A percentile compares a stretch with the other conserved stretches of the same genome.
These are phyloP conservation scores for Oostethus manadensis DNA, from an alignment of 2,113 vertebrate genomes.

Conservation along the genomic window DNA sequence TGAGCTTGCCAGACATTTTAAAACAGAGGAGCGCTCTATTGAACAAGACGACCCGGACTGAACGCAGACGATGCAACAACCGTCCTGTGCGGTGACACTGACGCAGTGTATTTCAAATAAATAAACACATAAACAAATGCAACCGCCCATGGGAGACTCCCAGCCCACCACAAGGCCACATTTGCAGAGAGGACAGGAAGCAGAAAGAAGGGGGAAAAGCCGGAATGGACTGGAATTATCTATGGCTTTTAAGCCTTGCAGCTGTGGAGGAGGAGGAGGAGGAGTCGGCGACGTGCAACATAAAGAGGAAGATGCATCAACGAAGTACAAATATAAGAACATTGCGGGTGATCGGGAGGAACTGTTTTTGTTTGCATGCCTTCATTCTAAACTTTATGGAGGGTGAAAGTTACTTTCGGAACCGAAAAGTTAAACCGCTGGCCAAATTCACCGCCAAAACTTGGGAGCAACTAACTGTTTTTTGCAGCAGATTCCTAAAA, in stretches of 20 bases:
- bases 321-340: too few relatives aligned
- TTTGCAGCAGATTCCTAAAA: too few relatives aligned
- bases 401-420: background rate
- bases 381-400: background rate
- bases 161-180: conserved; percentile 20
- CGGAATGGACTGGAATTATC: conserved; percentile 26
- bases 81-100: conserved; percentile 39
- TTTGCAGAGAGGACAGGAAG: conserved; percentile 19
- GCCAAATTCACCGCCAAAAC: too few relatives aligned
- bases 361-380: background rate
- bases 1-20: background rate
- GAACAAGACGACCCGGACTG: background rate
- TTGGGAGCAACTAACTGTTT: too few relatives aligned
- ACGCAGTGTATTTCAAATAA: conserved; percentile 43
- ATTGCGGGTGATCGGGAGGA: background rate
- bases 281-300: conserved; percentile 13
- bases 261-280: conserved; percentile 35
- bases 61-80: conserved; percentile 1
- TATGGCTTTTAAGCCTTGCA: conserved; percentile 40
- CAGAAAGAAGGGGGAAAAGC: conserved; percentile 13
- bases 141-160: conserved; percentile 23
- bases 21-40: background rate
- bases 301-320: background rate
- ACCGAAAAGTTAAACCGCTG: too few relatives aligned
- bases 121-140: conserved; percentile 16